Evolutionary conservation across 2,113 vertebrate genomes (phyloP).

Genomic region (Albula glossodonta): DNA sequence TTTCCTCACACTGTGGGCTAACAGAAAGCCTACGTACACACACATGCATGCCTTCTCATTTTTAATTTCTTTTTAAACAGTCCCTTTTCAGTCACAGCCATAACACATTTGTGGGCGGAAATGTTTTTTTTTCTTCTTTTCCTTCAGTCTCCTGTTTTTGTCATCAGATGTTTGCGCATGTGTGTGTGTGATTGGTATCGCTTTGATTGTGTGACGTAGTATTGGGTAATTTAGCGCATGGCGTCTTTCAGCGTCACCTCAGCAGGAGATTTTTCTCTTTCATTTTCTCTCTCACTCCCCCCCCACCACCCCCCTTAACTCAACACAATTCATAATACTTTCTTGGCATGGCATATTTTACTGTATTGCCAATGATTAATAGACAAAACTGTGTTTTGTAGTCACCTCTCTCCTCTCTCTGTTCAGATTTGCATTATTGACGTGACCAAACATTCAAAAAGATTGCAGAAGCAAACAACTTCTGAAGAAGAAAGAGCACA

Average conservation of each 20-base stretch:
- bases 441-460: not conserved
- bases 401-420: not conserved
- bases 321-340: not conserved
- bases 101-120: not conserved
- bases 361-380: not conserved
- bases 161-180: not conserved
- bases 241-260: not conserved
- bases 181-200: not conserved
- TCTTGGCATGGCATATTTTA: not conserved
- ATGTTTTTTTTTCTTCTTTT: not conserved
- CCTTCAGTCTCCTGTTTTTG: not conserved
- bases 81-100: not conserved
- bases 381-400: not conserved
- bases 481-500: too few species aligned
- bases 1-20: slow-evolving; percentile 2
- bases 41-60: not conserved
- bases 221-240: not conserved
- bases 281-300: not conserved
- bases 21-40: not conserved
- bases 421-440: not conserved
- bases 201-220: not conserved
- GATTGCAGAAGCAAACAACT: not conserved
- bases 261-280: not conserved
- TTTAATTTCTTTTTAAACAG: not conserved
- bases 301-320: not conserved